Evolutionary conservation across 2,113 vertebrate species (phyloP).

Genomic region (Amazona guildingii): DNA sequence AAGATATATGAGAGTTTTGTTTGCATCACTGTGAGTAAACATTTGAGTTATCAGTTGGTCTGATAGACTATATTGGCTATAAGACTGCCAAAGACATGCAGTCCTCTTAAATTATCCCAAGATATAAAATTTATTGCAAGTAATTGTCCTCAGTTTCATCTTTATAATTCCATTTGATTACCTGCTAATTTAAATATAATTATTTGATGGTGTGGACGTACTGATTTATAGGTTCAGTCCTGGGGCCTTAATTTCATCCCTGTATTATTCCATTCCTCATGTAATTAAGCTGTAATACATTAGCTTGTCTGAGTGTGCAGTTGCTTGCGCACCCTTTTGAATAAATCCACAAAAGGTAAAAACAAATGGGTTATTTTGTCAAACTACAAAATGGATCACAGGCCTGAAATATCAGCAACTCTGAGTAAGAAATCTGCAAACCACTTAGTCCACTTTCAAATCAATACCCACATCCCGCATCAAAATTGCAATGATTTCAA

Average conservation of each 20-base stretch:
- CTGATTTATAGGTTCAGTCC: background rate
- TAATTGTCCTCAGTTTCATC: background rate
- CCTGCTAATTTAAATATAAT: background rate
- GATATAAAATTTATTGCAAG: background rate
- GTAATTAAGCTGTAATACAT: background rate
- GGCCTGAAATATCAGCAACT: background rate
- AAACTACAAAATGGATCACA: background rate
- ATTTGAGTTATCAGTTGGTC: background rate
- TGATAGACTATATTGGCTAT: background rate
- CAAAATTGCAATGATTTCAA: background rate
- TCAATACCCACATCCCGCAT: background rate
- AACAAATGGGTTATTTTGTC: background rate
- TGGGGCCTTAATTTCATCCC: background rate
- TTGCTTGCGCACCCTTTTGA: background rate
- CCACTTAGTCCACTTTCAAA: background rate
- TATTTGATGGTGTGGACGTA: background rate
- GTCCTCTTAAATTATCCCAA: background rate
- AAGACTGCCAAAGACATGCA: background rate
- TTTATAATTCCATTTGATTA: background rate
- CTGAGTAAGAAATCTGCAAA: background rate
- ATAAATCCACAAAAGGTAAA: background rate
- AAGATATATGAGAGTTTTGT: background rate
- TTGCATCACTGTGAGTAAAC: slow-evolving; percentile 7
- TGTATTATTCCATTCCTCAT: background rate
- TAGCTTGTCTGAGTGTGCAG: background rate